Evolutionary conservation across 2,113 vertebrate genomes (phyloP).

Genomic region (Pteruthius melanotis): DNA sequence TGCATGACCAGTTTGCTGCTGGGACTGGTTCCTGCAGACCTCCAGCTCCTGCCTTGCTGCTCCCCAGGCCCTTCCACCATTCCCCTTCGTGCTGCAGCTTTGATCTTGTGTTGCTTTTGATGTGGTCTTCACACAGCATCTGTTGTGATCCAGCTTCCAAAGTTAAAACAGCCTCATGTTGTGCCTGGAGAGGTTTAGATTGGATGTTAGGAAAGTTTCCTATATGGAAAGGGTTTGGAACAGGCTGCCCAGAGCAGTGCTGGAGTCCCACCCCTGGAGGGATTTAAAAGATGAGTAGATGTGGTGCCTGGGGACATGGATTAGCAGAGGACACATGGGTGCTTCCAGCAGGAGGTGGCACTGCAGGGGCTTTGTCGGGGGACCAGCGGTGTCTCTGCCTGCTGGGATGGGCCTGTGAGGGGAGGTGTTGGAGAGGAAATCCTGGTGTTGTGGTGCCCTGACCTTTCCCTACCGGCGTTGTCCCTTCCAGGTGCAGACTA

Average conservation of each 20-base stretch:
- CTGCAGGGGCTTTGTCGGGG: neutral
- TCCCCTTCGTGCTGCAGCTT: neutral
- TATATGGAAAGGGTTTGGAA: neutral
- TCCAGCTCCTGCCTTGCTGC: neutral
- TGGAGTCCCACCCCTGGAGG: neutral
- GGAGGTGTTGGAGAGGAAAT: neutral
- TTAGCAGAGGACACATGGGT: neutral
- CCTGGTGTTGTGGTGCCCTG: accelerated
- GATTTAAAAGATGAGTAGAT: neutral
- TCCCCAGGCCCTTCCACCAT: neutral
- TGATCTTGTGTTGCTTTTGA: neutral
- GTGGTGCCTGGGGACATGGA: neutral
- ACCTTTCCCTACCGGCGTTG: neutral
- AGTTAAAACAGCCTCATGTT: neutral
- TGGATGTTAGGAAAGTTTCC: neutral
- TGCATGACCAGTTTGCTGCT: neutral
- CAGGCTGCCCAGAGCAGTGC: neutral
- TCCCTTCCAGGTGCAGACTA: conserved; percentile 87
- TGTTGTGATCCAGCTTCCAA: neutral
- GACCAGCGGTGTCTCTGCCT: neutral
- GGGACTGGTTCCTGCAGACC: neutral
- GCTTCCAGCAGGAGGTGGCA: neutral
- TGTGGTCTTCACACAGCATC: neutral
- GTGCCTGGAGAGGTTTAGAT: neutral
- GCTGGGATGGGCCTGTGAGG: neutral